Base-by-base conservation (phyloP, 2,797 vertebrate genomes). In the Holocentrus rufus region DNA sequence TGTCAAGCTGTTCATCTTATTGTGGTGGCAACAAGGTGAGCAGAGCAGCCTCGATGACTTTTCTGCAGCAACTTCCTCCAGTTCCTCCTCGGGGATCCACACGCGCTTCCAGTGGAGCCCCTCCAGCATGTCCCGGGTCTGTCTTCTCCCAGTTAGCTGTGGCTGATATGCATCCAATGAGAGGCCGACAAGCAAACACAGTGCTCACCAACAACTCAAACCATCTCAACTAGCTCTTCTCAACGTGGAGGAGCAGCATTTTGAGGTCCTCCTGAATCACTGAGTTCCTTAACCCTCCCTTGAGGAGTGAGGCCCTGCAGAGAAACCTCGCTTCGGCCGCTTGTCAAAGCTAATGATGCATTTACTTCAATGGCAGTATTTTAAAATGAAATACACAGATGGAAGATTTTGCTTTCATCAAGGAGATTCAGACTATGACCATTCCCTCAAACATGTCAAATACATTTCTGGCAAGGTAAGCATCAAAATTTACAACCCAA, bases 11-110 rank as follows among this genome's bases (percentile, higher is more conserved):
- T 34, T 34, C 5, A 34, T 34, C 31, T 34, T 34, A 30, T 42
- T 63, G 20, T 22, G 52, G 39, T 1, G 39, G 39, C 13, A 14
- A 42, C 39, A 42, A 5, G 15, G 81, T 77, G 78, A 79, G 74
- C 14, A 17, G 1, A 49, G 36, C 69, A 69, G 54, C 46, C 62
- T 76, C 80, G 78, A 85, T 69, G 68, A 86, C 75, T 15, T 70
- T 64, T 82, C 72, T 57, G 61, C 14, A 34, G 47, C 1, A 58
- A 39, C 67, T 69, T 85, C 81, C 75, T 84, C 23, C 58, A 31
- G 53, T 65, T 75, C 1, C 50, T 78, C 63, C 70, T 36, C 44
- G n/a, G 13, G 74, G 56, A 30, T 64, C 53, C 61, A 30, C 65
- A 70, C 65, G 67, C 49, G 47, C 71, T 60, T 72, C 42, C 54